These are phyloP conservation scores for Stichodactyla helianthus DNA, from an alignment of 64 coral and sea anemone species.

Conservation along the genomic window DNA sequence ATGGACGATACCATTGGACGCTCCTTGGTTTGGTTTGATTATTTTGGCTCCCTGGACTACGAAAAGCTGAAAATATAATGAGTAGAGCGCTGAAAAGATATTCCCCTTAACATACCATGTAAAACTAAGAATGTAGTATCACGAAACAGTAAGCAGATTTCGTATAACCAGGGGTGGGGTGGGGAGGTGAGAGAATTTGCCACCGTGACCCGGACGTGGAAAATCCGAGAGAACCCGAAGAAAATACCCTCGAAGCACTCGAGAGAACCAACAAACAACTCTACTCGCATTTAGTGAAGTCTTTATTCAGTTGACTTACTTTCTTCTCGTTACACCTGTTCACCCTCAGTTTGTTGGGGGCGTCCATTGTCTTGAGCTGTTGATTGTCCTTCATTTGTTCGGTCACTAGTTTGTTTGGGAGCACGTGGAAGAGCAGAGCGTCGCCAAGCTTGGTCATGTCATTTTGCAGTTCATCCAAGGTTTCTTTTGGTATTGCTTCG, in stretches of 20 bases:
- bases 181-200: too few species aligned
- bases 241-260: too few species aligned
- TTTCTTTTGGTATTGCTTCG: constrained; percentile 5
- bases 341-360: constrained; percentile 34
- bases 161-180: too few species aligned
- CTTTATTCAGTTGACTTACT: background rate
- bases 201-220: too few species aligned
- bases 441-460: constrained; percentile 35
- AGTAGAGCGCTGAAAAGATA: background rate
- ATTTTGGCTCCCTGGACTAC: constrained; percentile 65
- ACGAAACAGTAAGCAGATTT: too few species aligned
- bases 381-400: constrained; percentile 50
- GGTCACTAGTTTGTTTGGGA: constrained; percentile 29
- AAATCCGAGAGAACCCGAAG: too few species aligned
- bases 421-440: constrained; percentile 50
- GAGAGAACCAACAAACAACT: too few species aligned
- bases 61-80: constrained; percentile 35
- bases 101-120: background rate
- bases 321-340: constrained; percentile 53
- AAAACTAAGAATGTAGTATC: too few species aligned
- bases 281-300: too few species aligned
- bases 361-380: constrained; percentile 44
- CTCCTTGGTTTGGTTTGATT: constrained; percentile 54
- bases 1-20: constrained; percentile 75
- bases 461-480: background rate